Evolutionary conservation across 1,140 invertebrate species (phyloP).

Genomic region (Samia ricini): DNA sequence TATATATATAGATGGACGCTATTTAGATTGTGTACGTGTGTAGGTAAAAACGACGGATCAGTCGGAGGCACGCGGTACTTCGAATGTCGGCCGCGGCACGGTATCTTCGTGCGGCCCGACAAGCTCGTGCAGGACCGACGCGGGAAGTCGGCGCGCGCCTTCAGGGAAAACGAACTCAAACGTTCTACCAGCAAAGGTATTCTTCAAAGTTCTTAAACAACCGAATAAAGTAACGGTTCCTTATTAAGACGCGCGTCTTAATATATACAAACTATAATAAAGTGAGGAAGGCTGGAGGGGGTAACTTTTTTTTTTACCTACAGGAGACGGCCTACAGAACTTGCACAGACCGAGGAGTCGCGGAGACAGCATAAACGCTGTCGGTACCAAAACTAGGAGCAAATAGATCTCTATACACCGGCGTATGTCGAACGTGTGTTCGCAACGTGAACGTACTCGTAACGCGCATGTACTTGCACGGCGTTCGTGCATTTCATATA

Average conservation of each 20-base stretch:
- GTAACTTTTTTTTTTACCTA: slow-evolving; percentile 22
- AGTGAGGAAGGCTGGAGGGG: background rate
- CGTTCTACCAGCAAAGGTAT: slow-evolving; percentile 75
- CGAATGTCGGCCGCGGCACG: slow-evolving; percentile 90
- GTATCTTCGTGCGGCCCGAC: slow-evolving; percentile 94
- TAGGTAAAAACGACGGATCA: slow-evolving; percentile 96
- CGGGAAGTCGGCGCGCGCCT: slow-evolving; percentile 85
- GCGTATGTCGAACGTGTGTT: background rate
- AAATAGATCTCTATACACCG: slow-evolving; percentile 49
- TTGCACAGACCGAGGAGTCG: slow-evolving; percentile 82
- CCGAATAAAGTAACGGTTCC: slow-evolving; percentile 5
- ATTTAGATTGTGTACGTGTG: background rate
- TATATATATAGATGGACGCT: too few relatives aligned
- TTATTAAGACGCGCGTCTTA: background rate
- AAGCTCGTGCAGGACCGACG: slow-evolving; percentile 90
- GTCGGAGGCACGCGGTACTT: slow-evolving; percentile 95
- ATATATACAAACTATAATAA: background rate
- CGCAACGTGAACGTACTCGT: slow-evolving; percentile 4
- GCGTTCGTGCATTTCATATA: background rate
- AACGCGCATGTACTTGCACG: slow-evolving; percentile 1
- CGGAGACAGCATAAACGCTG: slow-evolving; percentile 82
- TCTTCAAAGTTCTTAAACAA: too few relatives aligned
- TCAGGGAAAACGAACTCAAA: slow-evolving; percentile 69
- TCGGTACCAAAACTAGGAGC: slow-evolving; percentile 75
- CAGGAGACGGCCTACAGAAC: slow-evolving; percentile 76